Evolutionary conservation across 2,888 invertebrate genomes (phyloP), one percentile per base, ranked within the genome.

Genomic region (Chrysolina haemoptera): DNA sequence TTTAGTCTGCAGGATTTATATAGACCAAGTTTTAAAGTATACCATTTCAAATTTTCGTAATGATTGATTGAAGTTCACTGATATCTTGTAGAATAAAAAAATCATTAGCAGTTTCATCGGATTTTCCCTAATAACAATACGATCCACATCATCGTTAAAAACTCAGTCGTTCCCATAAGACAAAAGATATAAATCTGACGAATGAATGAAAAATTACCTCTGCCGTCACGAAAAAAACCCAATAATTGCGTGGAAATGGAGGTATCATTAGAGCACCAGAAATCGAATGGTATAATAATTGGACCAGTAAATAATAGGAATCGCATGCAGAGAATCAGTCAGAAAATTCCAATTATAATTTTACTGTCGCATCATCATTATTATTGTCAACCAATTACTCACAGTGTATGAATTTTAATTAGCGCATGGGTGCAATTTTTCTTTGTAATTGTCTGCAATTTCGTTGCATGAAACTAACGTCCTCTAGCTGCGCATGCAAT

Each of bases 401-500:
- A 76, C 62, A 65, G 68, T 68, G 67, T 53, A 64, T 68, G 16
- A 73, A 63, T 55, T 62, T 72, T 80, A 80, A 80, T 79, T 80
- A 77, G 43, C 74, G 53, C 68, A 68, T 55, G 62, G 53, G 70
- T 71, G 79, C 76, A 76, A 70, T 78, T 71, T 70, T 76, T 77
- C 69, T 72, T 78, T 73, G 76, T 81, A 79, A 81, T 81, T 81
- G 78, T 80, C 77, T 79, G 80, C 81, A 78, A 78, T 80, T 79
- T 79, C 75, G 64, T 71, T 74, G 70, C 79, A 78, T 78, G 77
- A 78, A 78, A 71, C 64, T 65, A n/a, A 74, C 71, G 73, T 73
- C 68, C 20, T 20, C 66, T 68, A 73, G 64, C 66, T 75, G 22
- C 50, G 67, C 81, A 81, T 80, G 81, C 81, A 76, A 81, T 81